Evolutionary conservation across 2,797 vertebrate genomes (phyloP).

Genomic region (Dermochelys coriacea): DNA sequence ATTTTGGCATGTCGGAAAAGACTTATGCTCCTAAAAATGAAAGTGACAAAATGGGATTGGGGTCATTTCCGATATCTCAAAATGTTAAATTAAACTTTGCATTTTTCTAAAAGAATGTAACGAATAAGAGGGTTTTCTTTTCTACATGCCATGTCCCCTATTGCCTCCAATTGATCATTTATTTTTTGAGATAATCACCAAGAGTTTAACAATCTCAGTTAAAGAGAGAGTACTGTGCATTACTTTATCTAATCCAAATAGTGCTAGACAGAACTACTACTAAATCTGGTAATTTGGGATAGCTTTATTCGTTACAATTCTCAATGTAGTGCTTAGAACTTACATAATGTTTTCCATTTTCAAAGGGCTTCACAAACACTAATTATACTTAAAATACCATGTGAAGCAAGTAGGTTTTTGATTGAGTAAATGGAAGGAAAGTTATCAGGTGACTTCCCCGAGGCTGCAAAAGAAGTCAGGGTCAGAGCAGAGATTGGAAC

Average conservation of each 20-base stretch:
- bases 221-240: background rate
- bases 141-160: fast-evolving
- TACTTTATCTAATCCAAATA: background rate
- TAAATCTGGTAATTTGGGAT: background rate
- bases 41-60: background rate
- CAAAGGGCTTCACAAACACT: background rate
- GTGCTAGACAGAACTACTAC: background rate
- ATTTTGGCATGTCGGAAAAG: background rate
- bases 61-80: background rate
- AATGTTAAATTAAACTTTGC: background rate
- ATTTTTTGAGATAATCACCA: background rate
- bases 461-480: background rate
- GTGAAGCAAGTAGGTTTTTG: background rate
- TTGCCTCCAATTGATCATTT: background rate
- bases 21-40: background rate
- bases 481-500: background rate
- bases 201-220: background rate
- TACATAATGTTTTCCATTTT: background rate
- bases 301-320: background rate
- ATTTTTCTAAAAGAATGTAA: background rate
- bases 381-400: background rate
- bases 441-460: background rate
- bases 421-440: background rate
- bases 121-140: background rate
- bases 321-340: background rate